A percentile compares a stretch with the other conserved stretches of the same genome.
Evolutionary conservation across 2,797 vertebrate genomes (phyloP).

Genomic region (Petrocephalus schoutedeni): DNA sequence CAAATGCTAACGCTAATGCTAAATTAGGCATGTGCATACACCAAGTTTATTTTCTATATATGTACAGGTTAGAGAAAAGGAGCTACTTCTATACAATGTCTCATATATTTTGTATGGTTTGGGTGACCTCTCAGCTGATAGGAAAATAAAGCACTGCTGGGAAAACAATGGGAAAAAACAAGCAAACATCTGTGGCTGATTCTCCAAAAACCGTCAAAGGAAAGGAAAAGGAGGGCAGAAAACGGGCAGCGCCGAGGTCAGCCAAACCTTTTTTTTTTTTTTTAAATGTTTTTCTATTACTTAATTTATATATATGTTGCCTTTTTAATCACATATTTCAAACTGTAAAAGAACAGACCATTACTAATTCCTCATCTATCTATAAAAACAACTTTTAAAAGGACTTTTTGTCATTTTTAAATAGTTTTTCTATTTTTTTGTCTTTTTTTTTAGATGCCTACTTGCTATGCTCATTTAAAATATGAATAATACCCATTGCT

Average conservation of each 20-base stretch:
- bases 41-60: constrained; percentile 73
- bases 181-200: not conserved
- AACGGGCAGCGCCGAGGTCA: constrained; percentile 65
- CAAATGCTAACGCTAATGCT: constrained; percentile 45
- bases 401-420: constrained; percentile 51
- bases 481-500: constrained; percentile 99
- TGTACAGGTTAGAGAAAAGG: constrained; percentile 81
- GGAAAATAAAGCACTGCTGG: constrained; percentile 54
- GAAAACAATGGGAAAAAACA: too few species aligned
- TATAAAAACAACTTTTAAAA: constrained; percentile 63
- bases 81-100: constrained; percentile 77
- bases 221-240: constrained; percentile 41
- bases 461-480: constrained; percentile 81
- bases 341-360: constrained; percentile 62
- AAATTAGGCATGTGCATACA: constrained; percentile 58
- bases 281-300: constrained; percentile 53
- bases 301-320: constrained; percentile 58
- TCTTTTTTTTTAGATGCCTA: constrained; percentile 29
- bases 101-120: constrained; percentile 59
- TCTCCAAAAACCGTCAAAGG: constrained; percentile 35
- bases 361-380: constrained; percentile 57
- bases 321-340: constrained; percentile 70
- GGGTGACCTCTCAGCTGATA: constrained; percentile 67
- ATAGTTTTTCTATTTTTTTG: constrained; percentile 52
- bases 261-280: constrained; percentile 59